A percentile compares a stretch with the other conserved stretches of the same genome.
phyloP scores from a whole-genome alignment of 2,797 vertebrate genomes.

The Coreius guichenoti region DNA sequence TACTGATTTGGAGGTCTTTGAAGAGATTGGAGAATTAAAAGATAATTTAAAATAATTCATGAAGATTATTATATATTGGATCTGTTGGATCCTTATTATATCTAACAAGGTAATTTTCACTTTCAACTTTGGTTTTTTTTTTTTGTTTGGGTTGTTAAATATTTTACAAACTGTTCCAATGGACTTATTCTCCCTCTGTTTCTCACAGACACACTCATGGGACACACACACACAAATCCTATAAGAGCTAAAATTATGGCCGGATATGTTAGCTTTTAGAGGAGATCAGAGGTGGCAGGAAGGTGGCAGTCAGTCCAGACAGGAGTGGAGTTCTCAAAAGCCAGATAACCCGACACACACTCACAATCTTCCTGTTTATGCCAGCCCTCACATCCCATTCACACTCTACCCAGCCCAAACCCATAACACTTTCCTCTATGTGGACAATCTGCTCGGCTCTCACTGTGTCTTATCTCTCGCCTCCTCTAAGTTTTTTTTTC shows the following conservation, averaged over 20 bases:
- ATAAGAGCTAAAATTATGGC: conserved; percentile 68
- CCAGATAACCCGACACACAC: conserved; percentile 55
- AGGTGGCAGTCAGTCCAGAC: conserved; percentile 76
- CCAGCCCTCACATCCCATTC: conserved; percentile 46
- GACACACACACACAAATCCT: conserved; percentile 33
- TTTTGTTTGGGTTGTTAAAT: neutral
- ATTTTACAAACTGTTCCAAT: conserved; percentile 5
- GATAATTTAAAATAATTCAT: conserved; percentile 12
- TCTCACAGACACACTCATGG: neutral
- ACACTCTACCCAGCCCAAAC: conserved; percentile 22
- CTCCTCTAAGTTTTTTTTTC: conserved; percentile 8
- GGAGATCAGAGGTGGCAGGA: conserved; percentile 70
- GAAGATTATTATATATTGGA: conserved; percentile 8
- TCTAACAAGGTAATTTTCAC: conserved; percentile 18
- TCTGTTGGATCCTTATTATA: conserved; percentile 24
- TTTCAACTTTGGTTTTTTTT: neutral
- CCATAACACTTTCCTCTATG: conserved; percentile 41
- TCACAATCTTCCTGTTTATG: conserved; percentile 52
- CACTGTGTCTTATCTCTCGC: conserved; percentile 22
- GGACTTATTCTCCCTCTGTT: neutral
- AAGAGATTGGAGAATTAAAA: neutral
- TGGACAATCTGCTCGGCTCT: neutral
- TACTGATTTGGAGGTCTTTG: conserved; percentile 17
- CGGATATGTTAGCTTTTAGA: conserved; percentile 62
- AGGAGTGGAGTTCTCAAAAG: conserved; percentile 69